These are phyloP conservation scores for Aricia artaxerxes DNA, from an alignment of 2,888 invertebrate species.

Conservation along the genomic window DNA sequence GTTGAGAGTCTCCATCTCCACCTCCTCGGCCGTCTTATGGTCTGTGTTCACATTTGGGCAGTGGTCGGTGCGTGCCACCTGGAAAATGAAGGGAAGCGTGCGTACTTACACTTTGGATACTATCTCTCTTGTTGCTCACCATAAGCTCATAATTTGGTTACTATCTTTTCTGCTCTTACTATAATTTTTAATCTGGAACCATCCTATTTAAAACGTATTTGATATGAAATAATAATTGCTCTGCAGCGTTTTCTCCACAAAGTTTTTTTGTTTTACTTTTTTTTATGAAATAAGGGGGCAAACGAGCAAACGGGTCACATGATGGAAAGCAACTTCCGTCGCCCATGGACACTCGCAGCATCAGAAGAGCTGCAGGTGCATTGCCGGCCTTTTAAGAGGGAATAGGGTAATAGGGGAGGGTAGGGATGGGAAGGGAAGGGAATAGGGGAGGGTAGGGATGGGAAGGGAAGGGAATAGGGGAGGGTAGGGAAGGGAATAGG, in stretches of 20 bases:
- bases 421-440: too few species aligned
- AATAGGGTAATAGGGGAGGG: too few species aligned
- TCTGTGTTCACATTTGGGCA: constrained; percentile 48
- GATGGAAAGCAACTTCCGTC: too few species aligned
- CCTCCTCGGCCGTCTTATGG: constrained; percentile 72
- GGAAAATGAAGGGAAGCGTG: constrained; percentile 6
- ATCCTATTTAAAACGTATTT: background rate
- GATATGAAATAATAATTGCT: too few species aligned
- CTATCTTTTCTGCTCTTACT: background rate
- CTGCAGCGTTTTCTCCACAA: background rate
- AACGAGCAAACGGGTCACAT: too few species aligned
- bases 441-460: too few species aligned
- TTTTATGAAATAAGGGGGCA: background rate
- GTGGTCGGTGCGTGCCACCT: constrained; percentile 63
- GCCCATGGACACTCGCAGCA: too few species aligned
- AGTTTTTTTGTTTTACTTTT: background rate
- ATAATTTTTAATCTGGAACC: background rate
- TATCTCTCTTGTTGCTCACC: background rate
- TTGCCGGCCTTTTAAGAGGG: too few species aligned
- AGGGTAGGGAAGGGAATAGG: too few species aligned
- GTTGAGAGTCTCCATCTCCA: constrained; percentile 82
- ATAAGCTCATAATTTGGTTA: background rate
- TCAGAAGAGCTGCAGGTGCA: too few species aligned
- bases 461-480: too few species aligned
- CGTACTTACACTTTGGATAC: background rate